Percentiles rank a stretch among this genome's conserved stretches.
Conservation (phyloP, 2,888 invertebrate genomes). For the Synergus gifuensis region DNA sequence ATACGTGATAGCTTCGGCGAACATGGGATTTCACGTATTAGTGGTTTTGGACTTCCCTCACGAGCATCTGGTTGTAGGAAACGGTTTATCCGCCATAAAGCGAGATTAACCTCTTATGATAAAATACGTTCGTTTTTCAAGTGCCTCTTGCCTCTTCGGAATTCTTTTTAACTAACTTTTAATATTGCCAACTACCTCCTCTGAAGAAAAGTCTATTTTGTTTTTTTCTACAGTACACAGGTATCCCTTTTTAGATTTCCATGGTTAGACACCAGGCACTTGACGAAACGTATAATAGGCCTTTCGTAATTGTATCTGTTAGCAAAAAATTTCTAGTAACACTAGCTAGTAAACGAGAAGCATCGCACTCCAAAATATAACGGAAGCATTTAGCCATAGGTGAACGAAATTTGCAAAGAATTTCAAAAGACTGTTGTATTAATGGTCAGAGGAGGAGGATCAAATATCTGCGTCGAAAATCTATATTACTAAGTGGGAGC, state of each 20-base stretch:
- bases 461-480: constrained; percentile 15
- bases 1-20: constrained; percentile 93
- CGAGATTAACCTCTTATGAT: constrained; percentile 70
- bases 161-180: constrained; percentile 56
- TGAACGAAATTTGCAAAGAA: neutral
- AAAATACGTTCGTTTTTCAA: constrained; percentile 67
- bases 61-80: constrained; percentile 87
- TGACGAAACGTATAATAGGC: constrained; percentile 69
- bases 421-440: constrained; percentile 24
- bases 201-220: constrained; percentile 41
- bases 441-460: constrained; percentile 4
- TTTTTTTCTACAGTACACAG: neutral
- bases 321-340: constrained; percentile 61
- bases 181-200: constrained; percentile 44
- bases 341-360: constrained; percentile 53
- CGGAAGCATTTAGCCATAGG: constrained; percentile 35
- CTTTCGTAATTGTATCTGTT: constrained; percentile 67
- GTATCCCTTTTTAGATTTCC: constrained; percentile 50
- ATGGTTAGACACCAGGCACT: constrained; percentile 65
- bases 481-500: constrained; percentile 60
- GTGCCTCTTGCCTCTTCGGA: constrained; percentile 72
- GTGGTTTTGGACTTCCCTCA: constrained; percentile 92
- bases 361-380: constrained; percentile 61
- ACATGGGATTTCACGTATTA: constrained; percentile 95
- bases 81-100: constrained; percentile 78